Base-by-base conservation (phyloP, 2,888 invertebrate genomes). In the Nyleta sp. region DNA sequence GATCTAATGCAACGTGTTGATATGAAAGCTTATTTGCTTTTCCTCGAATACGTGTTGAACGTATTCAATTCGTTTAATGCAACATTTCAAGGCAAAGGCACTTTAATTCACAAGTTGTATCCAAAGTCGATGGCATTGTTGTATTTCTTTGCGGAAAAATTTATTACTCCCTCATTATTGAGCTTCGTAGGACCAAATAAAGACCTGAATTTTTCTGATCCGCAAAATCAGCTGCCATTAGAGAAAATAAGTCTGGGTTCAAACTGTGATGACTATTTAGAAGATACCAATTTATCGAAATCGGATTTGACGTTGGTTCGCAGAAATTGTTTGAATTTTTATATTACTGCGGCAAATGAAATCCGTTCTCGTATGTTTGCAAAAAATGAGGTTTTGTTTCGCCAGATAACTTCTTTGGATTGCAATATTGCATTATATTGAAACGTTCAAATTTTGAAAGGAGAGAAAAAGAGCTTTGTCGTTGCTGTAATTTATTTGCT, bases 61-160 rank as follows among this genome's bases (percentile, higher is more conserved):
- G 28, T 24, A 31, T 73, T 80, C n/a, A 77, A 80, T n/a, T 7
- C 64, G 1, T 48, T 48, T 11, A 48, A 48, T 20, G 64, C 64
- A 0, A 40, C 40, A 11, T 72, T 72, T 17, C 72, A 72, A 42
- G 11, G 40, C 13, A 46, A 57, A 18, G 35, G 20, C 1, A 57
- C 46, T 3, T n/a, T 62, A 11, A 38, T 72, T 13, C 62, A 72
- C 2, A 28, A 62, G 31, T 13, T 72, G 40, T 46, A 71, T 8
- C 52, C 38, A 1, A 53, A 55, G 44, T 71, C 71, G 3, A 2
- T 18, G 8, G 33, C 52, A 6, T 55, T 71, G 6, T 33, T 60
- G 11, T 10, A 5, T 11, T 35, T 71, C 13, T 62, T 71, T 22
- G 13, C n/a, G 0, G 17, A 31, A 8, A 42, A 70, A 38, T 68